A percentile compares a stretch with the other conserved stretches of the same genome.
phyloP scores from a whole-genome alignment of 2,113 vertebrate genomes.

The Holacanthus passer region DNA sequence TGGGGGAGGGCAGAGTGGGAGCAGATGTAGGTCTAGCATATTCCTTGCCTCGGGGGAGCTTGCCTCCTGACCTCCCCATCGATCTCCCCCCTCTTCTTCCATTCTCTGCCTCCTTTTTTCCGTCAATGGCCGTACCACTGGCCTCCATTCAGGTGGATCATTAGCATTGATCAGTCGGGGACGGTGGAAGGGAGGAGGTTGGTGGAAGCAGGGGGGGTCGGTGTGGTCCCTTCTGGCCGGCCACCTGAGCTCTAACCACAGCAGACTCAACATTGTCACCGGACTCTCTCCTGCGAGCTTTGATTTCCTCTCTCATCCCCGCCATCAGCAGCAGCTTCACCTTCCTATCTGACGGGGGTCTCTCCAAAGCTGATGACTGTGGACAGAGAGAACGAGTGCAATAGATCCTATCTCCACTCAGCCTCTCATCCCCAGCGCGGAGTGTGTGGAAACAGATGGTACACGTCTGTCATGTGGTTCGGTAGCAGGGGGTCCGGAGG shows the following conservation, averaged over 20 bases:
- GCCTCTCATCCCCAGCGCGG: constrained; percentile 53
- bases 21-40: constrained; percentile 75
- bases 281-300: constrained; percentile 10
- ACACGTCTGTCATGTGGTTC: constrained; percentile 74
- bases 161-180: constrained; percentile 71
- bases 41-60: constrained; percentile 63
- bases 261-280: constrained; percentile 14
- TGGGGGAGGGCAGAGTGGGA: constrained; percentile 55
- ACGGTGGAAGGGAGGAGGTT: not conserved
- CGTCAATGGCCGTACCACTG: constrained; percentile 47
- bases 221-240: no score
- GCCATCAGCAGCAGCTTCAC: constrained; percentile 58
- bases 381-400: constrained; percentile 50
- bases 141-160: constrained; percentile 68
- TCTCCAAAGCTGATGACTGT: constrained; percentile 60
- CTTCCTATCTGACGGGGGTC: constrained; percentile 59
- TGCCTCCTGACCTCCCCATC: constrained; percentile 72
- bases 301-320: constrained; percentile 10
- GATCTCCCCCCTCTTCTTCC: constrained; percentile 56
- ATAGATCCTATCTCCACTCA: constrained; percentile 71
- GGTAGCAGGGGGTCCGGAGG: constrained; percentile 66
- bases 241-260: constrained; percentile 21
- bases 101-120: constrained; percentile 55
- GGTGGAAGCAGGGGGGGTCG: no score
- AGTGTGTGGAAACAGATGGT: constrained; percentile 74